Conservation (phyloP, 2,888 invertebrate genomes). For the Adineta ricciae region DNA sequence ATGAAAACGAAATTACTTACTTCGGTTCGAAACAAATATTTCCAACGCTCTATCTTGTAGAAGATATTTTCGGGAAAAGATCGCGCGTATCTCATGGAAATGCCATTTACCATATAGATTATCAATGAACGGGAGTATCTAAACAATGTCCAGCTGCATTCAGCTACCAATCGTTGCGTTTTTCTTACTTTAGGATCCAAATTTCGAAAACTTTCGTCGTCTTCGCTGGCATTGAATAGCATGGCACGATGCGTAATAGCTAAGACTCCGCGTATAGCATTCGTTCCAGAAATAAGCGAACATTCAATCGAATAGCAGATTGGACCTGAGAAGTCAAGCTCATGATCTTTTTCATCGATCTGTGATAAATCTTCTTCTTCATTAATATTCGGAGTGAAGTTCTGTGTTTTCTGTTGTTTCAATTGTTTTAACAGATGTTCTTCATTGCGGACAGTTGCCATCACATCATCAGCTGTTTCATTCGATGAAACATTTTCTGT, state of each 20-base stretch:
- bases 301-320: constrained; percentile 53
- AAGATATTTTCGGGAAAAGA: constrained; percentile 88
- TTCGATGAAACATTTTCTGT: constrained; percentile 57
- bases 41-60: constrained; percentile 88
- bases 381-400: neutral
- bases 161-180: neutral
- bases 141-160: neutral
- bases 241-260: constrained; percentile 92
- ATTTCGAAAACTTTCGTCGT: constrained; percentile 82
- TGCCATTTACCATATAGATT: constrained; percentile 98
- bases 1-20: neutral
- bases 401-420: neutral
- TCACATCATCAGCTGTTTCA: constrained; percentile 56
- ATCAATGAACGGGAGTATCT: constrained; percentile 82
- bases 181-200: constrained; percentile 57
- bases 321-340: constrained; percentile 50
- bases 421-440: constrained; percentile 26
- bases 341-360: constrained; percentile 57
- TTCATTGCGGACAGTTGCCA: constrained; percentile 52
- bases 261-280: constrained; percentile 71
- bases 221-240: constrained; percentile 97
- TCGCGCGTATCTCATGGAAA: constrained; percentile 95
- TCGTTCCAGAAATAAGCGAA: constrained; percentile 53
- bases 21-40: constrained; percentile 94
- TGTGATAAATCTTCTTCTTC: constrained; percentile 76